Conservation (phyloP, 2,113 vertebrate genomes). For the Lophochroa leadbeateri region DNA sequence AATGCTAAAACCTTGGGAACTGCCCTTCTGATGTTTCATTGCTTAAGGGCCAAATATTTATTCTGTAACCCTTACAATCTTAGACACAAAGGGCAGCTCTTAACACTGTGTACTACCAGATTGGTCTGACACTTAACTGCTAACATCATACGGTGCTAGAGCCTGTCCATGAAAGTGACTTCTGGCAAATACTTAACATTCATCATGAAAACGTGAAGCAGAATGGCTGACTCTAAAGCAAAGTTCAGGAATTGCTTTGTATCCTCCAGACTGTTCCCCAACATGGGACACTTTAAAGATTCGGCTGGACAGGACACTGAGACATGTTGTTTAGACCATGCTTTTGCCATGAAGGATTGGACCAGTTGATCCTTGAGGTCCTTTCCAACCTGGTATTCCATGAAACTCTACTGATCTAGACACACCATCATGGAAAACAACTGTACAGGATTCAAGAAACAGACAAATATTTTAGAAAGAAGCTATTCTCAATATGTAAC, state of each 20-base stretch:
- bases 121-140: background rate
- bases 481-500: background rate
- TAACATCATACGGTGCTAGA: accelerated
- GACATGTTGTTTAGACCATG: background rate
- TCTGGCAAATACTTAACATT: background rate
- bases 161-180: background rate
- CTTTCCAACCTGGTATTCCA: background rate
- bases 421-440: background rate
- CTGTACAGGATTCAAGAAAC: background rate
- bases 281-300: background rate
- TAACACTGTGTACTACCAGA: accelerated
- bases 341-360: background rate
- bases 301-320: background rate
- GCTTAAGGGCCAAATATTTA: background rate
- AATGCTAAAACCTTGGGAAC: background rate
- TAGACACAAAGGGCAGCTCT: background rate
- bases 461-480: background rate
- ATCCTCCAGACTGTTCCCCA: background rate
- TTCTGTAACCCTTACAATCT: background rate
- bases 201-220: background rate
- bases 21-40: background rate
- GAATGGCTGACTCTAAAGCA: background rate
- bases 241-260: background rate
- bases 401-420: background rate
- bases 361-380: background rate